phyloP scores from a whole-genome alignment of 2,888 invertebrate species.

The Salticus scenicus region DNA sequence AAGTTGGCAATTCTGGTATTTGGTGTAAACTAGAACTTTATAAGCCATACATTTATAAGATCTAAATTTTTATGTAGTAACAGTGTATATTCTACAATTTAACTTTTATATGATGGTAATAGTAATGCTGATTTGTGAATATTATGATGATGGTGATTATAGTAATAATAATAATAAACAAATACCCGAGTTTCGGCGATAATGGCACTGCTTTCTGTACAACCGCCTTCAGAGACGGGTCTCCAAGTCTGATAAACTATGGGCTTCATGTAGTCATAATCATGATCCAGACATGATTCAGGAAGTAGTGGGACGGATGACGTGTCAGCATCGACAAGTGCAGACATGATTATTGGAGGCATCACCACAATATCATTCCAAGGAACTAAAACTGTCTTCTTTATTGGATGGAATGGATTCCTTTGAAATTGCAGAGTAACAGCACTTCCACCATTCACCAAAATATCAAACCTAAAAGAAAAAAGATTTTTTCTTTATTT shows the following conservation, averaged over 20 bases:
- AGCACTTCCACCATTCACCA: conserved; percentile 99
- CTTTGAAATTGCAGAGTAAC: conserved; percentile 95
- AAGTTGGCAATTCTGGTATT: no score
- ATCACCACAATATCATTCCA: conserved; percentile 98
- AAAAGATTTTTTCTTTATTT: no score
- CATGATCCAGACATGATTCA: conserved; percentile 86
- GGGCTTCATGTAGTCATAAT: conserved; percentile 94
- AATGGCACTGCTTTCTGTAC: conserved; percentile 92
- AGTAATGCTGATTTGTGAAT: no score
- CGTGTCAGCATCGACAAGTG: conserved; percentile 64
- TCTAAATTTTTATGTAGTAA: no score
- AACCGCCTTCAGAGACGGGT: conserved; percentile 94
- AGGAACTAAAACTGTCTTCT: conserved; percentile 91
- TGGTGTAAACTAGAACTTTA: no score
- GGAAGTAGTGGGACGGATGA: conserved; percentile 81
- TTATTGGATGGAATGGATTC: conserved; percentile 90
- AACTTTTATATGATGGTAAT: no score
- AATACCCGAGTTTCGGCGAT: conserved; percentile 73
- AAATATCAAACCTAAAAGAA: conserved; percentile 86
- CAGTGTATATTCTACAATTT: no score
- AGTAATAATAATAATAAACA: no score
- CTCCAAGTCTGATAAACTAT: conserved; percentile 95
- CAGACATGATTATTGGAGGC: conserved; percentile 85
- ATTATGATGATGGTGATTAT: no score
- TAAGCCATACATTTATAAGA: no score